Conservation (phyloP, 2,888 invertebrate species). For the Actias luna region DNA sequence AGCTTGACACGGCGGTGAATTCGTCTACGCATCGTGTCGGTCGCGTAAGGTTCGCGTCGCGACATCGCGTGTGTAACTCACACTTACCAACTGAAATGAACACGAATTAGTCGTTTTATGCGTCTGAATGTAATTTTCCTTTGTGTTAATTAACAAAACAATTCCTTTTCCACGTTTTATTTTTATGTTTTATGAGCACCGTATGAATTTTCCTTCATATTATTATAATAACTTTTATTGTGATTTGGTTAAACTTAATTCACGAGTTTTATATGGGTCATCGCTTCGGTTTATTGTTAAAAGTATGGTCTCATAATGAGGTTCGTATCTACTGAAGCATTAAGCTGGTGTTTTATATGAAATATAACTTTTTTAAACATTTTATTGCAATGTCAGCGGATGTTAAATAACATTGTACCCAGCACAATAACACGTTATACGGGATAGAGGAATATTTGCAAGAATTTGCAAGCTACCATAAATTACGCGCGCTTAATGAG, state of each 20-base stretch:
- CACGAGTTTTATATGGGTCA: neutral
- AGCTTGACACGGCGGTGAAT: neutral
- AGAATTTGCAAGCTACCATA: neutral
- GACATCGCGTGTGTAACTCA: slow-evolving; percentile 13
- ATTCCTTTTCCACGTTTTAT: slow-evolving; percentile 29
- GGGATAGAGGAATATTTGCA: neutral
- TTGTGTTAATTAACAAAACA: slow-evolving; percentile 50
- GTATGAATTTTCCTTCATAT: slow-evolving; percentile 1
- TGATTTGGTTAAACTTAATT: neutral
- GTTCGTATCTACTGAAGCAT: neutral
- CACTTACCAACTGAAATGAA: slow-evolving; percentile 27
- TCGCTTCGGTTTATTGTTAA: neutral
- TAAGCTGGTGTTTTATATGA: too few species aligned
- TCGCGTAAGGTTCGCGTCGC: neutral
- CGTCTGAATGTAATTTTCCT: slow-evolving; percentile 42
- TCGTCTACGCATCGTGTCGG: neutral
- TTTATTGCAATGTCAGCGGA: too few species aligned
- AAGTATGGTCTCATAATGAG: neutral
- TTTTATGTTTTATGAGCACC: slow-evolving; percentile 9
- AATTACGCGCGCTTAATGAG: neutral
- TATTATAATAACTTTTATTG: slow-evolving; percentile 9
- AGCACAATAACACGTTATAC: neutral
- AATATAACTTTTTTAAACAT: too few species aligned
- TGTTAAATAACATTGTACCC: too few species aligned
- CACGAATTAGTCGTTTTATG: slow-evolving; percentile 51